A percentile compares a stretch with the other conserved stretches of the same genome.
Evolutionary conservation across 2,888 invertebrate genomes (phyloP).

Genomic region (Sesia apiformis): DNA sequence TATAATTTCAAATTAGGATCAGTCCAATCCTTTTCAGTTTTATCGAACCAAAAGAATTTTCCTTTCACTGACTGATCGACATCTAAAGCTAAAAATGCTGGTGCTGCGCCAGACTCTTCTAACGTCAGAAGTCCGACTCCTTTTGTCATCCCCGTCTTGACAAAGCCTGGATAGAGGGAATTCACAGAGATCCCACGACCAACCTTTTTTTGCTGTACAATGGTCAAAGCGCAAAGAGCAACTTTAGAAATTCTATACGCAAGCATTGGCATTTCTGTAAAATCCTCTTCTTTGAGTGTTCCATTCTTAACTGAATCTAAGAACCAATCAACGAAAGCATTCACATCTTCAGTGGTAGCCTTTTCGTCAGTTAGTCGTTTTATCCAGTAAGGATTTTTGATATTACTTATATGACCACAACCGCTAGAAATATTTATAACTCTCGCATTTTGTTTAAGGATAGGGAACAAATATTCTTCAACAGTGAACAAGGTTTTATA

Average conservation of each 20-base stretch:
- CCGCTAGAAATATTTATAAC: constrained; percentile 23
- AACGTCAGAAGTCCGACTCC: constrained; percentile 10
- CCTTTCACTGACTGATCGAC: constrained; percentile 21
- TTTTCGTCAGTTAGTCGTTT: constrained; percentile 15
- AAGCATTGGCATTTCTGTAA: constrained; percentile 8
- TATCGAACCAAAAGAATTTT: constrained; percentile 20
- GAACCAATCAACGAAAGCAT: constrained; percentile 22
- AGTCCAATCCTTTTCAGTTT: constrained; percentile 18
- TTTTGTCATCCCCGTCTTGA: constrained; percentile 21
- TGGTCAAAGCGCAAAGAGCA: constrained; percentile 20
- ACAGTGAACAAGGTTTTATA: constrained; percentile 5
- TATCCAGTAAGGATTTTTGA: constrained; percentile 19
- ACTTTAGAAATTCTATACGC: constrained; percentile 21
- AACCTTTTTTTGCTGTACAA: constrained; percentile 17
- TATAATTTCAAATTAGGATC: constrained; percentile 8
- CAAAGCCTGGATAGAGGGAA: constrained; percentile 23
- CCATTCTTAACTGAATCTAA: constrained; percentile 17
- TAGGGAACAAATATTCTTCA: constrained; percentile 13
- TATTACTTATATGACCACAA: constrained; percentile 20
- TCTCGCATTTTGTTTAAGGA: constrained; percentile 19
- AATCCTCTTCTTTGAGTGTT: constrained; percentile 17
- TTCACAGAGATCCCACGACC: constrained; percentile 21
- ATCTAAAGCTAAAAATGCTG: constrained; percentile 19
- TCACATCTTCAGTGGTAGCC: constrained; percentile 14
- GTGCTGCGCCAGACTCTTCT: constrained; percentile 14